These are phyloP conservation scores for Rhabdophis nuchalis DNA, from an alignment of 2,797 vertebrate species.

Conservation along the genomic window DNA sequence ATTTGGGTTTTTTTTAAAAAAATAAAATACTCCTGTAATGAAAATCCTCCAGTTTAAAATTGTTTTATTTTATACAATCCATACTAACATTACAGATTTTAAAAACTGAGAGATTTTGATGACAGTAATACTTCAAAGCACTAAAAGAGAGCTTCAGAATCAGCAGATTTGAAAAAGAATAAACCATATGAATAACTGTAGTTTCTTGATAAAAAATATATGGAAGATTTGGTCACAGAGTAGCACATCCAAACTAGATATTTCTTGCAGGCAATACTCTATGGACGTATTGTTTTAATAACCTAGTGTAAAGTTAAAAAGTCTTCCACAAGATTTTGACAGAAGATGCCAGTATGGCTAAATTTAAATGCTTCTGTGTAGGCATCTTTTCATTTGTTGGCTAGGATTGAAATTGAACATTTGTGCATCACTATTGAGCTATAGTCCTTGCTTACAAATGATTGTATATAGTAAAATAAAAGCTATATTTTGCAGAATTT, in stretches of 20 bases:
- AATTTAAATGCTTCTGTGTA: neutral
- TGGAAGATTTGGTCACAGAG: neutral
- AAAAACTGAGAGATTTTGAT: neutral
- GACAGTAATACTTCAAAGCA: neutral
- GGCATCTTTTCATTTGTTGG: neutral
- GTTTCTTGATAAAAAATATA: neutral
- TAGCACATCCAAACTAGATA: neutral
- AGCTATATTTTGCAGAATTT: neutral
- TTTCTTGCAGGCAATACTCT: neutral
- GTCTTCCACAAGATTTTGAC: neutral
- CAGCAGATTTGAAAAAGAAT: neutral
- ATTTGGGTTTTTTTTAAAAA: neutral
- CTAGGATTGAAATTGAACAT: constrained; percentile 2
- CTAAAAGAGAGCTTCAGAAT: neutral
- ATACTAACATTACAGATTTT: neutral
- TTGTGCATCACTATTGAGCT: neutral
- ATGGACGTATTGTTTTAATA: constrained; percentile 5
- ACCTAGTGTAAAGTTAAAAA: neutral
- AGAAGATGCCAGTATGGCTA: neutral
- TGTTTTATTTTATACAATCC: neutral
- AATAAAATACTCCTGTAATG: neutral
- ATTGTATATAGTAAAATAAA: neutral
- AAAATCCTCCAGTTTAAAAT: neutral
- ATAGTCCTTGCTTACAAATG: neutral
- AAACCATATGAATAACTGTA: neutral